These are phyloP conservation scores for Philhelius pedissequus DNA, from an alignment of 2,888 invertebrate genomes.

Conservation along the genomic window DNA sequence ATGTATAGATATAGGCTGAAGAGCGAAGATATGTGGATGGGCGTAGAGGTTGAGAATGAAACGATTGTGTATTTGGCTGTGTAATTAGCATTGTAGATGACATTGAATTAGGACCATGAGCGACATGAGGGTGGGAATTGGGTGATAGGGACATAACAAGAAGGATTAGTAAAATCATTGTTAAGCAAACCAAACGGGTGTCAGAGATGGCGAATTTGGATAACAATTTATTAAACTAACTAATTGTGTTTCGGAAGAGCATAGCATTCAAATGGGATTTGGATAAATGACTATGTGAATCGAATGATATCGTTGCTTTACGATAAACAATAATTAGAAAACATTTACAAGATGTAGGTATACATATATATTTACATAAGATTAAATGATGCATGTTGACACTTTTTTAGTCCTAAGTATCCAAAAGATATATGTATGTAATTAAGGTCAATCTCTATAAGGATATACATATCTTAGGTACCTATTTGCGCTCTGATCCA, in stretches of 20 bases:
- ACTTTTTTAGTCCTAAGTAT: background rate
- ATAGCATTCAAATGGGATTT: constrained; percentile 45
- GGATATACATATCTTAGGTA: too few relatives aligned
- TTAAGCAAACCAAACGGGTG: constrained; percentile 16
- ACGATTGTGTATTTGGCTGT: constrained; percentile 33
- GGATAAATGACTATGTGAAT: constrained; percentile 30
- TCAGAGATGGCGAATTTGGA: constrained; percentile 31
- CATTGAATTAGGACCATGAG: constrained; percentile 26
- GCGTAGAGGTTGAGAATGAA: constrained; percentile 1
- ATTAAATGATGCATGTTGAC: background rate
- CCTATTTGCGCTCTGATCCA: too few relatives aligned
- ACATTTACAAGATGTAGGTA: background rate
- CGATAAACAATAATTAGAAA: background rate
- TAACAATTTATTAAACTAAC: constrained; percentile 59
- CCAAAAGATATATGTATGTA: background rate
- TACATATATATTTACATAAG: background rate
- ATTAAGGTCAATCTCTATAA: background rate
- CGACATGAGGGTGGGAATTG: background rate
- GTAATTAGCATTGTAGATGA: constrained; percentile 64
- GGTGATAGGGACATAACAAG: constrained; percentile 10
- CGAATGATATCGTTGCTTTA: constrained; percentile 11
- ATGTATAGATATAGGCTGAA: constrained; percentile 6
- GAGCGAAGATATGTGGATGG: background rate
- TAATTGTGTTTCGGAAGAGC: constrained; percentile 38
- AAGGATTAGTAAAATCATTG: constrained; percentile 40